phyloP scores from a whole-genome alignment of 1,140 invertebrate genomes.

The Zaprionus africanus region DNA sequence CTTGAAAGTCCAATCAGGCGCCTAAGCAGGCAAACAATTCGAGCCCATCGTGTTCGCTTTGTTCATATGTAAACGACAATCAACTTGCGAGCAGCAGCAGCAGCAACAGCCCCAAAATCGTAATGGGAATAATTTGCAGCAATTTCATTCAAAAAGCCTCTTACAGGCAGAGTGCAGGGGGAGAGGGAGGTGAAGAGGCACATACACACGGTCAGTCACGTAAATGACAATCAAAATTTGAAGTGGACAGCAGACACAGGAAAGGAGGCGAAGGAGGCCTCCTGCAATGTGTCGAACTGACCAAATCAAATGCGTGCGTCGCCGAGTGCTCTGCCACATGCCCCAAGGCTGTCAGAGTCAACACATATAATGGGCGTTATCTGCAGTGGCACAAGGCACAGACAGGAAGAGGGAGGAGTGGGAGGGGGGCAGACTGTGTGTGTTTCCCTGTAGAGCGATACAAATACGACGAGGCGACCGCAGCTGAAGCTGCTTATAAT shows the following conservation, averaged over 20 bases:
- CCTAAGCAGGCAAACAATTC: constrained; percentile 4
- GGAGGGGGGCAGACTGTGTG: not conserved
- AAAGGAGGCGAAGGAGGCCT: constrained; percentile 16
- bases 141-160: constrained; percentile 72
- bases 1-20: constrained; percentile 55
- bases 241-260: constrained; percentile 55
- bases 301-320: constrained; percentile 69
- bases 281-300: constrained; percentile 56
- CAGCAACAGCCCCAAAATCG: constrained; percentile 64
- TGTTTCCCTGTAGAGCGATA: constrained; percentile 60
- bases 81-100: constrained; percentile 70
- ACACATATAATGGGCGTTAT: constrained; percentile 67
- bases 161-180: constrained; percentile 13
- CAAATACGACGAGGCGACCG: constrained; percentile 60
- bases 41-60: constrained; percentile 27
- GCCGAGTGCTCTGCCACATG: constrained; percentile 41
- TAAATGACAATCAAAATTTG: constrained; percentile 81
- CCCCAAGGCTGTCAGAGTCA: constrained; percentile 77
- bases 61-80: constrained; percentile 80
- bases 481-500: constrained; percentile 74
- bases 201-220: constrained; percentile 50
- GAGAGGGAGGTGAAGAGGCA: not conserved
- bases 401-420: not conserved
- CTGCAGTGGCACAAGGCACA: constrained; percentile 41
- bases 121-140: constrained; percentile 83